These are phyloP conservation scores for Corythornis leucogaster DNA, from an alignment of 2,797 vertebrate species.

Conservation along the genomic window DNA sequence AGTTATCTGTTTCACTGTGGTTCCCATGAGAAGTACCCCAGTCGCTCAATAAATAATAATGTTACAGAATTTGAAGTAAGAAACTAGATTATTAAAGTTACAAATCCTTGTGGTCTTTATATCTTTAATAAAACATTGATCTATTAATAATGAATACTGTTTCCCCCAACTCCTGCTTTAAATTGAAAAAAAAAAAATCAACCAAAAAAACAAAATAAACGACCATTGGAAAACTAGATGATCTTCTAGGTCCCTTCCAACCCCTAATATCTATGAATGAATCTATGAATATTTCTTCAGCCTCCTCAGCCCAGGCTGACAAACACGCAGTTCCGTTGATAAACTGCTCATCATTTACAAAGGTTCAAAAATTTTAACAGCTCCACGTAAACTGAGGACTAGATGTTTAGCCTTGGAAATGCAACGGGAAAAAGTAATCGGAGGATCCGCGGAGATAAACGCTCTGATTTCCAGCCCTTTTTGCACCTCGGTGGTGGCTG, in stretches of 20 bases:
- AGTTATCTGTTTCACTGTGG: constrained; percentile 12
- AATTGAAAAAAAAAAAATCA: not conserved
- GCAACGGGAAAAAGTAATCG: constrained; percentile 7
- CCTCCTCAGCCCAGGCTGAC: constrained; percentile 43
- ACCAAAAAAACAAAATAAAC: no score
- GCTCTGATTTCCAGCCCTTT: constrained; percentile 3
- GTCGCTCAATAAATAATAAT: constrained; percentile 70
- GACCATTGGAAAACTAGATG: constrained; percentile 60
- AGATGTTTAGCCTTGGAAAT: constrained; percentile 48
- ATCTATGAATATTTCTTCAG: constrained; percentile 70
- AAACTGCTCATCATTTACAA: constrained; percentile 65
- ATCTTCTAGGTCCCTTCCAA: no score
- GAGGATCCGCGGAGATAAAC: not conserved
- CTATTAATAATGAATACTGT: constrained; percentile 78
- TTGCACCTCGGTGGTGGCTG: no score
- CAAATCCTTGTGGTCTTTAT: constrained; percentile 78
- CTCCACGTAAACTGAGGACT: constrained; percentile 40
- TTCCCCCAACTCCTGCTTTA: constrained; percentile 50
- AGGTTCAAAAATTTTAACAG: constrained; percentile 73
- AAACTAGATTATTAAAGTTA: constrained; percentile 79
- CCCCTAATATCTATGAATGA: no score
- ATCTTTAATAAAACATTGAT: constrained; percentile 77
- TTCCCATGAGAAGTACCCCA: constrained; percentile 39
- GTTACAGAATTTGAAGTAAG: constrained; percentile 70
- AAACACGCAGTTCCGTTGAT: constrained; percentile 45